Conservation (phyloP, 1,140 invertebrate genomes). For the Macrotrachela quadricornifera region DNA sequence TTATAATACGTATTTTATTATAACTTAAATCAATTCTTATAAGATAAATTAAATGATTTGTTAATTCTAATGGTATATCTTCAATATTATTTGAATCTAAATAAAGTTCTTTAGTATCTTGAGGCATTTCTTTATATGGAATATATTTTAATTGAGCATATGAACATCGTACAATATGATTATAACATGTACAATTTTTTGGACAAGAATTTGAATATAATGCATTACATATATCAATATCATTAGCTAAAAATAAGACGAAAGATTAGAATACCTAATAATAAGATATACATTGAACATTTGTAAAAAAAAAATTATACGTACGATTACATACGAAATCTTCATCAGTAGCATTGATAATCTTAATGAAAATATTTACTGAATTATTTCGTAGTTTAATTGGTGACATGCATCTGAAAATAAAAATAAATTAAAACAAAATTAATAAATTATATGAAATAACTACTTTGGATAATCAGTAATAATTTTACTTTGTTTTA, state of each 20-base stretch:
- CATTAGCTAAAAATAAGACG: too few species aligned
- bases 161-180: conserved; percentile 79
- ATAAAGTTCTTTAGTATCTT: conserved; percentile 79
- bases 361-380: too few species aligned
- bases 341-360: too few species aligned
- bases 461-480: conserved; percentile 52
- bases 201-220: conserved; percentile 43
- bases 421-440: too few species aligned
- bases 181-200: conserved; percentile 67
- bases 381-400: too few species aligned
- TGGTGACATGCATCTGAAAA: too few species aligned
- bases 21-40: conserved; percentile 70
- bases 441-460: conserved; percentile 14
- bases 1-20: conserved; percentile 70
- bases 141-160: conserved; percentile 59
- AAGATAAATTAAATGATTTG: conserved; percentile 56
- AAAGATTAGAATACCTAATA: too few species aligned
- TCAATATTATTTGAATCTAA: conserved; percentile 85
- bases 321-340: too few species aligned
- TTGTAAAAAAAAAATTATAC: too few species aligned
- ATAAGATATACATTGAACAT: too few species aligned
- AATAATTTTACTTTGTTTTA: conserved; percentile 44
- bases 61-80: conserved; percentile 54
- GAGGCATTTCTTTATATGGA: conserved; percentile 57
- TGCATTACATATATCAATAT: too few species aligned